Conservation (phyloP, 2,888 invertebrate species). For the Spisula subtruncata region DNA sequence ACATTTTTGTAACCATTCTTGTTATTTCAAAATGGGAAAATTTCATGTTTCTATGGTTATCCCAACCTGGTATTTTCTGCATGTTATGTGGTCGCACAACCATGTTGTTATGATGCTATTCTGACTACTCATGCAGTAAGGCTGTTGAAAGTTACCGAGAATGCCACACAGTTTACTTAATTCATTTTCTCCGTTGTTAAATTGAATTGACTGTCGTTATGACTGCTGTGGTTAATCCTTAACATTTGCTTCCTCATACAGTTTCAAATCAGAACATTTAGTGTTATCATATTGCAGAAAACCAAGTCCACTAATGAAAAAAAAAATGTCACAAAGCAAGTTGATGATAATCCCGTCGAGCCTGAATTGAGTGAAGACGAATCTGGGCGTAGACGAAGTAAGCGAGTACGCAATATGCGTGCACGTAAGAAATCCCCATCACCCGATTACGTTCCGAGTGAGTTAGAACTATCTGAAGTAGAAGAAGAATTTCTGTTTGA, state of each 20-base stretch:
- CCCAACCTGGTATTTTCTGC: too few species aligned
- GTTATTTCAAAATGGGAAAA: too few species aligned
- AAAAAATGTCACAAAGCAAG: neutral
- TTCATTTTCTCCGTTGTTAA: neutral
- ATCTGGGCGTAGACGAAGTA: slow-evolving; percentile 70
- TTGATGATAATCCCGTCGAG: slow-evolving; percentile 28
- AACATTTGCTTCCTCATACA: neutral
- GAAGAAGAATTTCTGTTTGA: neutral
- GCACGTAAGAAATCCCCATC: slow-evolving; percentile 68
- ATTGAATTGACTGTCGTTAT: too few species aligned
- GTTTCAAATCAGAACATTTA: neutral
- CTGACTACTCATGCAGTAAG: too few species aligned
- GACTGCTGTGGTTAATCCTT: neutral
- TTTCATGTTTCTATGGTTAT: too few species aligned
- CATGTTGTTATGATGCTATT: too few species aligned
- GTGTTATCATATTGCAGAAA: neutral
- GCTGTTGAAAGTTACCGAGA: too few species aligned
- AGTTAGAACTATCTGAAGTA: slow-evolving; percentile 43
- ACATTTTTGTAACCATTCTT: too few species aligned
- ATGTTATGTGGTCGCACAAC: too few species aligned
- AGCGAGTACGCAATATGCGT: slow-evolving; percentile 66
- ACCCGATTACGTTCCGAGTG: slow-evolving; percentile 67
- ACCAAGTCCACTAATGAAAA: neutral
- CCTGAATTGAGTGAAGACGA: slow-evolving; percentile 61
- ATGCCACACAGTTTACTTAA: neutral